These are phyloP conservation scores for Drosophila mulleri DNA, from an alignment of 2,888 invertebrate genomes.

Conservation along the genomic window DNA sequence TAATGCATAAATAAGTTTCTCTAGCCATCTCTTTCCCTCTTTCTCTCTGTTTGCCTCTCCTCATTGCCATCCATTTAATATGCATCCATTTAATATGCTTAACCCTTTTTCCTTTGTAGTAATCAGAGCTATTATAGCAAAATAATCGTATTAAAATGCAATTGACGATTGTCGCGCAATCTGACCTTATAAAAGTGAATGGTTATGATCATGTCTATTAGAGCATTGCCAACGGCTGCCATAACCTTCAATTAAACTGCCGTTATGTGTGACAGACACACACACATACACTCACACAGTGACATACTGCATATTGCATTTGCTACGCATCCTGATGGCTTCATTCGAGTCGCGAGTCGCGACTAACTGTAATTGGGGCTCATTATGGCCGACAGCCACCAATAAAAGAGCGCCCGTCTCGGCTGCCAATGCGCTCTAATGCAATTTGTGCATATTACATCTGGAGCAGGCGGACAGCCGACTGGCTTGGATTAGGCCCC, in stretches of 20 bases:
- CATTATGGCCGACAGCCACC: conserved; percentile 32
- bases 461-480: not conserved
- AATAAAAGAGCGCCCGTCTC: conserved; percentile 12
- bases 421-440: conserved; percentile 11
- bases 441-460: conserved; percentile 33
- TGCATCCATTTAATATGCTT: not conserved
- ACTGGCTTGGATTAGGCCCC: conserved; percentile 12
- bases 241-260: conserved; percentile 49
- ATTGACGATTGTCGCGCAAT: conserved; percentile 29
- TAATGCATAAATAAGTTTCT: too few relatives aligned
- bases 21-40: not conserved
- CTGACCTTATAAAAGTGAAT: conserved; percentile 32
- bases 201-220: conserved; percentile 33
- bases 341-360: conserved; percentile 17
- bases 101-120: conserved; percentile 14
- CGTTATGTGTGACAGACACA: conserved; percentile 21
- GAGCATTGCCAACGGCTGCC: conserved; percentile 17
- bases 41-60: not conserved
- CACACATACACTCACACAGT: not conserved
- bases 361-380: conserved; percentile 38
- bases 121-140: conserved; percentile 15
- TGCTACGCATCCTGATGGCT: conserved; percentile 7
- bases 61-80: not conserved
- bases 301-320: conserved; percentile 11
- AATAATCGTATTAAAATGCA: conserved; percentile 43